Base-by-base conservation (phyloP, 2,888 invertebrate species). In the Netelia fuscicornis region DNA sequence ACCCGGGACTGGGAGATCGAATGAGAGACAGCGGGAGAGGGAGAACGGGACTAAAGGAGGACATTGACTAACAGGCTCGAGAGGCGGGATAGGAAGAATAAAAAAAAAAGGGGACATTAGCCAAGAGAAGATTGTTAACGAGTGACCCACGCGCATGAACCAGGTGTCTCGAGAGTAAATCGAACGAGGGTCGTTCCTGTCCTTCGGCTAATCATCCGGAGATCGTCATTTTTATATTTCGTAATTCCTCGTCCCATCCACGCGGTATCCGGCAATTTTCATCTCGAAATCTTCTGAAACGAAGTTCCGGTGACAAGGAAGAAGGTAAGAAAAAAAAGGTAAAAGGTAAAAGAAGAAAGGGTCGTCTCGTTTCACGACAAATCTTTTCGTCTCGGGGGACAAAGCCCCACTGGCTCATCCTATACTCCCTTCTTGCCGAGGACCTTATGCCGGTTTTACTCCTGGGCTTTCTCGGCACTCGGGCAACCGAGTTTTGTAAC, bases 151-250 rank as follows among this genome's bases (percentile, higher is more conserved):
- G 79, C 74, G 78, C 52, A 70, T 52, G 48, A n/a, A 30, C 56
- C 76, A 83, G 79, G 83, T 77, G 68, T 83, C 81, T 54, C 54
- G 13, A 13, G 60, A 56, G 30, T 30, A 75, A 75, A 52, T 68
- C 25, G 77, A 67, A 77, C 30, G 58, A 77, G 68, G 67, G 77
- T 23, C 77, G 54, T 62, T 64, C 20, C 20, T 44, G 30, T 72
- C 30, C 44, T 44, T 67, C 68, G 37, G 58, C 42, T 8, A 58
- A 58, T 17, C 48, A 44, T 23, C 58, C n/a, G 17, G 37, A 56
- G 54, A 17, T 44, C 44, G 54, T 25, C 44, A 77, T 67, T 67
- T 65, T 42, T 77, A 67, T 23, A 30, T 65, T 13, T 42, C 30
- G 3, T 54, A 52, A 25, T 52, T 54, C 11, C 25, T 54, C n/a